These are phyloP conservation scores for Rousettus leschenaultii DNA, from an alignment of 2,113 vertebrate genomes.

Conservation along the genomic window DNA sequence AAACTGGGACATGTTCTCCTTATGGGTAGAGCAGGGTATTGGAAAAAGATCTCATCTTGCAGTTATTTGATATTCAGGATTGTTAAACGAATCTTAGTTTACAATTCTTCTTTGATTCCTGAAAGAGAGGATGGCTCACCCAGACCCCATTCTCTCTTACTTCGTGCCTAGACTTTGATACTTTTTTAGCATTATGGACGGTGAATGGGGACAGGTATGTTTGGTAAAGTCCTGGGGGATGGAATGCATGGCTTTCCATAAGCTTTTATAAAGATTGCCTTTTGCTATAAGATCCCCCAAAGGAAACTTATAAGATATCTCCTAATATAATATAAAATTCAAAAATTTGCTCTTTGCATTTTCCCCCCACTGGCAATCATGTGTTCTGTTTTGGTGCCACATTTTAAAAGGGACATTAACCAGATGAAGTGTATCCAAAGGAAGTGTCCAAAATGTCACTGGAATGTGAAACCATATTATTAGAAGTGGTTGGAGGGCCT, in stretches of 20 bases:
- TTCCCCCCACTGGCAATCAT: background rate
- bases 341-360: background rate
- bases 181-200: background rate
- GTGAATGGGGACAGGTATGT: background rate
- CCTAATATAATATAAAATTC: background rate
- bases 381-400: background rate
- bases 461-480: background rate
- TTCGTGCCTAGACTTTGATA: background rate
- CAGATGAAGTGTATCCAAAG: background rate
- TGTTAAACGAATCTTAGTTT: background rate
- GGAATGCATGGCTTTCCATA: background rate
- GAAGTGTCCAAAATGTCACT: background rate
- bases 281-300: background rate
- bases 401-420: slow-evolving; percentile 33
- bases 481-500: background rate
- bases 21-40: background rate
- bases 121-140: background rate
- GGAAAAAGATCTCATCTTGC: background rate
- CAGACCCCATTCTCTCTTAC: background rate
- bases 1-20: background rate
- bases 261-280: background rate
- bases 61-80: slow-evolving; percentile 31
- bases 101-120: slow-evolving; percentile 6
- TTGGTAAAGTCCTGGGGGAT: background rate
- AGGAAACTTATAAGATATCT: background rate